Evolutionary conservation across 2,113 vertebrate species (phyloP).

Genomic region (Microtus richardsoni): DNA sequence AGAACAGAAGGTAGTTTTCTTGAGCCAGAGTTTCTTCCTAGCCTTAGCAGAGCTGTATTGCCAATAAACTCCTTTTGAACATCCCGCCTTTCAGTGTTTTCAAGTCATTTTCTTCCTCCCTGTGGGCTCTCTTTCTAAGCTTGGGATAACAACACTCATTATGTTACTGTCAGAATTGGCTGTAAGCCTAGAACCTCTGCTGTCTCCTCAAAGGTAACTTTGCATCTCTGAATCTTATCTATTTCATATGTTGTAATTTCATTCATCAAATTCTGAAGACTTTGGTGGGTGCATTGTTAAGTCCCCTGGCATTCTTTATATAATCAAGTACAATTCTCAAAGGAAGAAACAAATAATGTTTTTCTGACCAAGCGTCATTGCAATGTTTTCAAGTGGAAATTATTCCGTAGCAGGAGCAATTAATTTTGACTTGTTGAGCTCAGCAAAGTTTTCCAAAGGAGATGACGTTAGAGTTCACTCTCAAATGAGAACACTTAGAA

Average conservation of each 20-base stretch:
- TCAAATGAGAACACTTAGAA: background rate
- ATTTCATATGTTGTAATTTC: constrained; percentile 10
- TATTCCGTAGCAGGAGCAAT: constrained; percentile 27
- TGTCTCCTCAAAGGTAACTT: constrained; percentile 47
- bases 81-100: constrained; percentile 32
- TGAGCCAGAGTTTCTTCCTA: constrained; percentile 41
- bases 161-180: background rate
- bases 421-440: constrained; percentile 48
- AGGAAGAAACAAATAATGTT: background rate
- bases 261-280: constrained; percentile 25
- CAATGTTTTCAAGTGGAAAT: constrained; percentile 27
- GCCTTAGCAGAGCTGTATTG: background rate
- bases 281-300: background rate
- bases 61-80: constrained; percentile 58
- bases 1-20: constrained; percentile 49
- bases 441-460: constrained; percentile 54
- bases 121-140: background rate
- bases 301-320: background rate
- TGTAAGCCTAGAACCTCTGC: background rate
- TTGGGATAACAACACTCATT: constrained; percentile 38
- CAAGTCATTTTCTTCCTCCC: background rate
- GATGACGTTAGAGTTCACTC: constrained; percentile 3
- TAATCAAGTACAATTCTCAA: constrained; percentile 35
- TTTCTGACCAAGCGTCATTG: constrained; percentile 47
- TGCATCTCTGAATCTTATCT: constrained; percentile 22